Percentiles rank a stretch among this genome's conserved stretches.
Conservation (phyloP, 2,113 vertebrate genomes). For the Phodopus roborovskii region DNA sequence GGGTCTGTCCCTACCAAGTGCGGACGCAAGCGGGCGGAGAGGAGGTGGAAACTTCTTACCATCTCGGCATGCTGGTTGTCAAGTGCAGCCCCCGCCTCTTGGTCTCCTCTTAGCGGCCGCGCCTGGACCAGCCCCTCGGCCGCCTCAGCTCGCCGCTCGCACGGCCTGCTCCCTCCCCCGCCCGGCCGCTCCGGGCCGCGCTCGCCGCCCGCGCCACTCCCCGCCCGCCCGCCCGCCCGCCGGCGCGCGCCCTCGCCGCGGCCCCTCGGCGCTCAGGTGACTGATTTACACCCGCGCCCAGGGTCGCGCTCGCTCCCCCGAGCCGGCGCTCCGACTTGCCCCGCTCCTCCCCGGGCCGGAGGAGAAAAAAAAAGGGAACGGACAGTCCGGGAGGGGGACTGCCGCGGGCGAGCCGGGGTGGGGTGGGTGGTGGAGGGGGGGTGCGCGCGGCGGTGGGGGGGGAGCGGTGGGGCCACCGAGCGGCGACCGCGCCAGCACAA, state of each 20-base stretch:
- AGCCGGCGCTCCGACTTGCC: slow-evolving; percentile 34
- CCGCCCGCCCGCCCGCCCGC: slow-evolving; percentile 75
- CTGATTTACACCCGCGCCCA: slow-evolving; percentile 79
- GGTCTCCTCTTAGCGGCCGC: slow-evolving; percentile 87
- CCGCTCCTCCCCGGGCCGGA: slow-evolving; percentile 30
- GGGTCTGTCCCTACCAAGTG: slow-evolving; percentile 73
- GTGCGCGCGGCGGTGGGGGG: not conserved
- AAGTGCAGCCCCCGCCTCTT: slow-evolving; percentile 89
- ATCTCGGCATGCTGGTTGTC: slow-evolving; percentile 90
- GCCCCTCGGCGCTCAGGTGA: slow-evolving; percentile 79
- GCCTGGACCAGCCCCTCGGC: slow-evolving; percentile 85
- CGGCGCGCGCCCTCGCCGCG: slow-evolving; percentile 75
- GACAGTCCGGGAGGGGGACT: slow-evolving; percentile 61
- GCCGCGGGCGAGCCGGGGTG: not conserved
- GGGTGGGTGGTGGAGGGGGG: slow-evolving; percentile 19
- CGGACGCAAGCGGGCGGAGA: slow-evolving; percentile 80
- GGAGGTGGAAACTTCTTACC: slow-evolving; percentile 90
- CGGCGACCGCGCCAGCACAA: slow-evolving; percentile 57
- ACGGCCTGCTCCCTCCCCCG: slow-evolving; percentile 62
- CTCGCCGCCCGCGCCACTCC: slow-evolving; percentile 39
- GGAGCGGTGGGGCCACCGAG: slow-evolving; percentile 61
- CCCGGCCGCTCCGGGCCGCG: slow-evolving; percentile 8
- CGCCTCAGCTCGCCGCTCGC: slow-evolving; percentile 64
- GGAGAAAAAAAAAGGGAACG: not conserved
- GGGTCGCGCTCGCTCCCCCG: slow-evolving; percentile 68